These are phyloP conservation scores for Ptiloglossa arizonensis DNA, from an alignment of 1,140 invertebrate species.

Conservation along the genomic window DNA sequence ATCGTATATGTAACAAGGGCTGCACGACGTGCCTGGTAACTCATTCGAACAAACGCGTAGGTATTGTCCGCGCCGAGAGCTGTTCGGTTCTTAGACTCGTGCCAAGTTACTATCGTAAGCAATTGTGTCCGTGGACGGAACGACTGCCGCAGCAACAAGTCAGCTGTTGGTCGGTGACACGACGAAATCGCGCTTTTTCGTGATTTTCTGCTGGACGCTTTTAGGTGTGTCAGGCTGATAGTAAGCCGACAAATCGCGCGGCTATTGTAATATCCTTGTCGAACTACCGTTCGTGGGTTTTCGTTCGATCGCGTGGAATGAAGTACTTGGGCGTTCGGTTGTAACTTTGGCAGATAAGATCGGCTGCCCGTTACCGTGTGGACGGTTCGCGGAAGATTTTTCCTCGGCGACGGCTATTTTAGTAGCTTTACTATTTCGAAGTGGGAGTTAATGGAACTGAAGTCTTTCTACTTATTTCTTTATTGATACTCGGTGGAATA, in stretches of 20 bases:
- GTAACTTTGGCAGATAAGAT: slow-evolving; percentile 49
- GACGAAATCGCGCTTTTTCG: slow-evolving; percentile 59
- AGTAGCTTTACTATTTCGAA: not conserved
- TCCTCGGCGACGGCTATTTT: slow-evolving; percentile 4
- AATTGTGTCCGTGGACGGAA: slow-evolving; percentile 34
- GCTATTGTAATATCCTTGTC: slow-evolving; percentile 41
- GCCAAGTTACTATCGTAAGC: not conserved
- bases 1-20: slow-evolving; percentile 42
- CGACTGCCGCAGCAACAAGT: slow-evolving; percentile 29
- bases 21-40: slow-evolving; percentile 67
- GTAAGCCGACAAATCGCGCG: slow-evolving; percentile 28
- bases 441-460: slow-evolving; percentile 23
- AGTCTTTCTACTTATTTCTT: not conserved
- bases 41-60: slow-evolving; percentile 72
- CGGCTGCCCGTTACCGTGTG: slow-evolving; percentile 7
- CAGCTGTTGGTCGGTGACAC: slow-evolving; percentile 27
- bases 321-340: slow-evolving; percentile 37
- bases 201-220: slow-evolving; percentile 24
- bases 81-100: not conserved
- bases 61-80: slow-evolving; percentile 66
- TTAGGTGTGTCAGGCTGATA: slow-evolving; percentile 32
- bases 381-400: not conserved
- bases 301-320: slow-evolving; percentile 39
- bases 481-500: not conserved
- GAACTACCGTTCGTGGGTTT: slow-evolving; percentile 46